Evolutionary conservation across 2,888 invertebrate genomes (phyloP), one percentile per base, ranked within the genome.

Genomic region (Mesochorus sp.): DNA sequence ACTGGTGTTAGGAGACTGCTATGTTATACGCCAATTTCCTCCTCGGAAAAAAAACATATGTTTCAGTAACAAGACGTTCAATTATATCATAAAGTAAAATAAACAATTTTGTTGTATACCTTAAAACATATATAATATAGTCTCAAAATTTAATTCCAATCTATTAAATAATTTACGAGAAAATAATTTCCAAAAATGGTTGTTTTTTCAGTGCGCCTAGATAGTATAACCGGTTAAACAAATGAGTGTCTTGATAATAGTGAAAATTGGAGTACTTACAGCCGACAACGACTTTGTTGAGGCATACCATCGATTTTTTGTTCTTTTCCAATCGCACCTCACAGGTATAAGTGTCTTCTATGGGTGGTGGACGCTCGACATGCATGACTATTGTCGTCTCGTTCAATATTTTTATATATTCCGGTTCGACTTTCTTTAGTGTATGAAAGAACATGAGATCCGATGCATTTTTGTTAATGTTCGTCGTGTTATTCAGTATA

Each of bases 301-400:
- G 88, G 86, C 94, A 94, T 31, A 94, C 92, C 6, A 90, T 87
- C 66, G 85, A 86, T 51, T 86, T 26, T 14, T 55, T 53, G 17
- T 26, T 55, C 42, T 72, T 62, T 84, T 91, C 83, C 57, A 86
- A 79, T 74, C 85, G 88, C 79, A 92, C 85, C 83, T 91, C 91
- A 86, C 95, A 95, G 81, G 92, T 92, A 85, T 94, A 94, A 81
- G 92, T 91, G 72, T 90, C 91, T 5, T 91, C 87, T 71, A 93
- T 92, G 75, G 92, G 92, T 17, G 93, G 91, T 64, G 94, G 94
- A 76, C 92, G 91, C 73, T 92, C 91, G 8, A 94, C 92, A 82
- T 91, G 92, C 78, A 95, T 88, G 81, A 91, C 91, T 78, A 95
- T 93, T 6, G 95, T 94, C 1, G 95, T 94, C 17, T 91, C 91